A percentile compares a stretch with the other conserved stretches of the same genome.
These are phyloP conservation scores for Hormiphora californensis DNA, from an alignment of 37 sponge, comb jelly and placozoan species.

Conservation along the genomic window DNA sequence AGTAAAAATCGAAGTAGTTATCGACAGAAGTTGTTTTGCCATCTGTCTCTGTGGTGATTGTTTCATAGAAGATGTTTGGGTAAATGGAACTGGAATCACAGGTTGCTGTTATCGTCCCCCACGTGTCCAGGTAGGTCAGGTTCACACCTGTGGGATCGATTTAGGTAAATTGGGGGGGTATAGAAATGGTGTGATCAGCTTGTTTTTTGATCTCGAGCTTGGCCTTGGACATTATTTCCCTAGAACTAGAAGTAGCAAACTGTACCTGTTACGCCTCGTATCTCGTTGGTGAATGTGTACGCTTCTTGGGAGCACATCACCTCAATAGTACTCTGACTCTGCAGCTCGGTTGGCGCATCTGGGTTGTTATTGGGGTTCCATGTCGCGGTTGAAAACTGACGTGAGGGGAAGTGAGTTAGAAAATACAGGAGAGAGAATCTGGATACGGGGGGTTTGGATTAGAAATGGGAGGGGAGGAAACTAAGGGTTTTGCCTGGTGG, in stretches of 20 bases:
- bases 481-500: too few species aligned
- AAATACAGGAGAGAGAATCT: neutral
- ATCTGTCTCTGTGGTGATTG: neutral
- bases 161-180: too few species aligned
- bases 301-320: slow-evolving; percentile 1
- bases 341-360: neutral
- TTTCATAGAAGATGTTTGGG: neutral
- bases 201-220: neutral
- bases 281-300: neutral
- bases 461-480: neutral
- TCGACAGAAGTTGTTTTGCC: too few species aligned
- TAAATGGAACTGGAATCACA: neutral
- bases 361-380: neutral
- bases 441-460: neutral
- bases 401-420: too few species aligned
- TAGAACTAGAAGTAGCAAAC: neutral
- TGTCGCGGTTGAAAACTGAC: neutral
- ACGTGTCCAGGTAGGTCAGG: slow-evolving; percentile 6
- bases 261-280: neutral
- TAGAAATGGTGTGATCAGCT: too few species aligned
- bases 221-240: neutral
- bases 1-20: neutral
- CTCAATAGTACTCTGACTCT: neutral
- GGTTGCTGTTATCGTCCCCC: neutral
- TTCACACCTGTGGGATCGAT: neutral